Conservation (phyloP, 2,113 vertebrate genomes). For the Apus apus region DNA sequence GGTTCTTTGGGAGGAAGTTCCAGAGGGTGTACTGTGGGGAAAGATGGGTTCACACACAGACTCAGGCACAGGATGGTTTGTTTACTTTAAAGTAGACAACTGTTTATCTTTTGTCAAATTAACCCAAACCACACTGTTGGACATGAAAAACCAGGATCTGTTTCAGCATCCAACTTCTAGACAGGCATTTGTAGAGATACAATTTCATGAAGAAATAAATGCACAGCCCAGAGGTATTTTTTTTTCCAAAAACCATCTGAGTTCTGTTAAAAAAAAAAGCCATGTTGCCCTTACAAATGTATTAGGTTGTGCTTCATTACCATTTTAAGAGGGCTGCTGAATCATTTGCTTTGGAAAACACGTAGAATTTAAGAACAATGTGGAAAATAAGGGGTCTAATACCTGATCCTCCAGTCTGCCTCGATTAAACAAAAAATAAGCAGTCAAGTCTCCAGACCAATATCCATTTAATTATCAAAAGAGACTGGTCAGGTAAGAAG, state of each 20-base stretch:
- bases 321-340: not conserved
- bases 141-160: not conserved
- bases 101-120: not conserved
- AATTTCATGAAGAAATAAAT: not conserved
- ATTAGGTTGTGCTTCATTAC: not conserved
- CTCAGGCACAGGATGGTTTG: not conserved
- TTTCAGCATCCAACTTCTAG: not conserved
- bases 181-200: not conserved
- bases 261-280: not conserved
- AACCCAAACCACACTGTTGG: not conserved
- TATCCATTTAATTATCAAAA: not conserved
- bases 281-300: not conserved
- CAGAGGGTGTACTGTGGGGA: slow-evolving; percentile 92
- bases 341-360: not conserved
- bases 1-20: slow-evolving; percentile 99
- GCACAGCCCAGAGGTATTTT: not conserved
- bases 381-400: slow-evolving; percentile 5
- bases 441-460: not conserved
- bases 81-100: not conserved
- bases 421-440: not conserved
- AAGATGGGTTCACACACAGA: not conserved
- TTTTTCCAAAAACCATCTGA: not conserved
- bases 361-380: not conserved
- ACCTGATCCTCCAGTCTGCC: not conserved
- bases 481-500: not conserved